phyloP scores from a whole-genome alignment of 2,888 invertebrate species.

The Andrena dorsata region DNA sequence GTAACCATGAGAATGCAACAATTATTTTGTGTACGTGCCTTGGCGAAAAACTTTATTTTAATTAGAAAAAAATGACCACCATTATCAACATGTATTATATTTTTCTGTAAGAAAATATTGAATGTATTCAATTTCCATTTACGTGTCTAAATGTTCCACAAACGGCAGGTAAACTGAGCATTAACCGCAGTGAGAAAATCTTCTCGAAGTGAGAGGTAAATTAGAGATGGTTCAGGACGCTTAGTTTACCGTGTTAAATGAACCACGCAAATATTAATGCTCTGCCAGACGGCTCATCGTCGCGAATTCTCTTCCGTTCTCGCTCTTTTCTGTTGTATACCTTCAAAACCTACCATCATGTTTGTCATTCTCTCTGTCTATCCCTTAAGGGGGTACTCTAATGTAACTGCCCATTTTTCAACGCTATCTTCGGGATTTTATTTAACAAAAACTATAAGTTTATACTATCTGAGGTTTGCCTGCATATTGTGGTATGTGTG shows the following conservation, averaged over 20 bases:
- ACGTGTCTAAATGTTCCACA: background rate
- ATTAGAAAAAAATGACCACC: too few relatives aligned
- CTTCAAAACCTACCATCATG: constrained; percentile 20
- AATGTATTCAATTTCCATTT: too few relatives aligned
- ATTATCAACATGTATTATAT: too few relatives aligned
- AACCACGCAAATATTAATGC: constrained; percentile 67
- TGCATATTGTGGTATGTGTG: too few relatives aligned
- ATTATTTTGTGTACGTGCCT: too few relatives aligned
- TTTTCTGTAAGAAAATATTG: too few relatives aligned
- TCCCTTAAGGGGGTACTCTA: background rate
- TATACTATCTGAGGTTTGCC: too few relatives aligned
- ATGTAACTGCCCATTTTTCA: too few relatives aligned
- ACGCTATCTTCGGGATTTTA: too few relatives aligned
- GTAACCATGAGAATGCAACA: too few relatives aligned
- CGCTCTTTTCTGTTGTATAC: constrained; percentile 1
- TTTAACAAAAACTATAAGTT: too few relatives aligned
- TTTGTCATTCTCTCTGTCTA: constrained; percentile 35
- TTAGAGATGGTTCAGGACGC: constrained; percentile 6
- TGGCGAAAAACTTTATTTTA: too few relatives aligned
- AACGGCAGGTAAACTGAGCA: background rate
- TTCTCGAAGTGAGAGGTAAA: constrained; percentile 1
- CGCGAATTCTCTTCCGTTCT: constrained; percentile 24
- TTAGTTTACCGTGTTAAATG: constrained; percentile 62
- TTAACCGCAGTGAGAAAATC: constrained; percentile 10
- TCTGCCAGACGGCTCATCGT: constrained; percentile 30